phyloP scores from a whole-genome alignment of 2,113 vertebrate genomes.

The Lathamus discolor region DNA sequence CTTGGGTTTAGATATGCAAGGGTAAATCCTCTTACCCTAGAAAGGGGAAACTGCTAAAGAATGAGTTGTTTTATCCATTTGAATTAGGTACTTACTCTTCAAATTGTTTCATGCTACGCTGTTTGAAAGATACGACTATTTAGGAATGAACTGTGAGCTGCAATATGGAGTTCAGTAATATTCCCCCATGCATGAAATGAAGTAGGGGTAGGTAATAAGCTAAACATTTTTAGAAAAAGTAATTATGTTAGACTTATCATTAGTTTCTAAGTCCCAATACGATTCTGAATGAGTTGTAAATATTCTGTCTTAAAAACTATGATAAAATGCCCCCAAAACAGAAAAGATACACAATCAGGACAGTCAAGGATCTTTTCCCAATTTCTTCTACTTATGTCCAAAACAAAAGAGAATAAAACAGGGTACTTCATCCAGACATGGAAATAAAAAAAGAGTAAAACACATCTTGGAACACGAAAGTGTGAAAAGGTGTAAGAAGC shows the following conservation, averaged over 20 bases:
- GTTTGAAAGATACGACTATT: constrained; percentile 27
- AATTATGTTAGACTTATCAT: constrained; percentile 26
- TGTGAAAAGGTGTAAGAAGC: background rate
- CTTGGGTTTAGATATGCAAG: constrained; percentile 5
- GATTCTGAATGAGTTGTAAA: background rate
- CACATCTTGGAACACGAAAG: background rate
- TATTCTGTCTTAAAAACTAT: background rate
- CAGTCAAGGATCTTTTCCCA: background rate
- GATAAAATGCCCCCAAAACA: background rate
- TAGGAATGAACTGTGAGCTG: constrained; percentile 10
- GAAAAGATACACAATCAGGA: background rate
- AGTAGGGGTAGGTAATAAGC: constrained; percentile 13
- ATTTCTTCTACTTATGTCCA: background rate
- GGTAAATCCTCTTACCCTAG: constrained; percentile 51
- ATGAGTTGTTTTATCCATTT: constrained; percentile 15
- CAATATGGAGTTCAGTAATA: constrained; percentile 8
- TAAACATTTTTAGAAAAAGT: constrained; percentile 36
- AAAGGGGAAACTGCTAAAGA: constrained; percentile 20
- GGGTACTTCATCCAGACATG: background rate
- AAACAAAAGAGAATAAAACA: background rate
- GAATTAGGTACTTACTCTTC: constrained; percentile 28
- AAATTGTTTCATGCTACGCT: background rate
- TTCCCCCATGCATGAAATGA: constrained; percentile 54
- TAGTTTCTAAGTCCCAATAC: background rate
- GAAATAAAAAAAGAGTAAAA: background rate